Evolutionary conservation across 2,113 vertebrate genomes (phyloP), one percentile per base, ranked within the genome.

Genomic region (Hyaena hyaena): DNA sequence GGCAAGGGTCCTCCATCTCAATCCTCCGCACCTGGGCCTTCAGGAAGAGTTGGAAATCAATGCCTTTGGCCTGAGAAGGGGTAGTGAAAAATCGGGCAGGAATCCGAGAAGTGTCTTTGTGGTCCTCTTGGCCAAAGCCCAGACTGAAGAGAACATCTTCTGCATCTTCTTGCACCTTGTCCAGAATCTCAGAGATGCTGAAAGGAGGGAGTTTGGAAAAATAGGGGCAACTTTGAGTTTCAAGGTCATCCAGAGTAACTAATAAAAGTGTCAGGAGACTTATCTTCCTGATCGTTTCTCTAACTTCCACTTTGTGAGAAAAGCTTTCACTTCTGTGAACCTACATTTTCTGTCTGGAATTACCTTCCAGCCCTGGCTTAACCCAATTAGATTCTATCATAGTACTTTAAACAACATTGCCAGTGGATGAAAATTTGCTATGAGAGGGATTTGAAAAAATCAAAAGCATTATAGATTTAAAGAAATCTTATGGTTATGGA

Each of bases 1-100:
- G 99, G 95, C 98, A 98, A n/a, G 99, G 99, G 43, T 99, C 99
- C 93, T 99, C 99, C 96, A 99, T 99, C 55, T 99, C 98, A 82
- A 99, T 98, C 66, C 99, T 98, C 58, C 33, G 97, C 88, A 99
- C 98, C 73, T 99, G 99, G 4, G 99, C 99, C 96, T 99, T 99
- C 85, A 99, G 98, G 97, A 99, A 99, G 69, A 99, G 98, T 65
- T 99, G 99, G 95, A 99, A 99, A 98, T 99, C 99, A 95, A 99
- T 99, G 96, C 99, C 99, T 19, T 89, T 97, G 82, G 99, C 99
- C 26, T 98, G 98, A 61, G 99, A 99, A 0, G 99, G 99, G 24
- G 98, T 98, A 35, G 97, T 98, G 97, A 99, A 99, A 99, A 99
- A 99, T 31, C 99, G 99, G 0, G 99, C 79, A 2, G 99, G 99